phyloP scores from a whole-genome alignment of 2,888 invertebrate species.

The Apoderus coryli region DNA sequence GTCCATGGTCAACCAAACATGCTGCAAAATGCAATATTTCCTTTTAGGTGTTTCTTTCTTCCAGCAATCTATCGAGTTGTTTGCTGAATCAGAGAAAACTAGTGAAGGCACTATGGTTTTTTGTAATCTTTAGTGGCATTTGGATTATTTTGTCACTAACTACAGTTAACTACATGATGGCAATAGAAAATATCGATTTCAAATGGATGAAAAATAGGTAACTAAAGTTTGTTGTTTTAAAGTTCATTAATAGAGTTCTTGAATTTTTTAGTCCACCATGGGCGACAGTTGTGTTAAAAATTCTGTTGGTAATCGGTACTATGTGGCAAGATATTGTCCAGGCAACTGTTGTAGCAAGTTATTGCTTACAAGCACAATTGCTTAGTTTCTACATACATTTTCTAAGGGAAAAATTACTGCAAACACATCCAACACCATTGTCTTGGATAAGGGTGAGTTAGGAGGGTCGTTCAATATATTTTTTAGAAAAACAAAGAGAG shows the following conservation, averaged over 20 bases:
- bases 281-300: conserved; percentile 38
- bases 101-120: conserved; percentile 56
- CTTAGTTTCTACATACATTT: conserved; percentile 60
- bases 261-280: conserved; percentile 35
- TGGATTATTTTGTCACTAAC: conserved; percentile 57
- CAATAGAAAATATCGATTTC: conserved; percentile 44
- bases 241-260: too few species aligned
- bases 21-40: too few species aligned
- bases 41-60: conserved; percentile 53
- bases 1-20: too few species aligned
- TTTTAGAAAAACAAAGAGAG: too few species aligned
- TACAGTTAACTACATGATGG: conserved; percentile 50
- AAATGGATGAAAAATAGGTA: conserved; percentile 41
- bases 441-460: conserved; percentile 64
- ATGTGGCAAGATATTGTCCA: conserved; percentile 69
- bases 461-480: too few species aligned
- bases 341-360: conserved; percentile 68
- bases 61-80: conserved; percentile 52
- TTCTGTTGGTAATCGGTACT: conserved; percentile 50
- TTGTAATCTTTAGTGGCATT: conserved; percentile 49
- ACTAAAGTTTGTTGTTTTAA: too few species aligned
- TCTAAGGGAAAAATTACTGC: conserved; percentile 53
- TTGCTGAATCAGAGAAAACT: conserved; percentile 51
- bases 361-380: conserved; percentile 68
- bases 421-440: conserved; percentile 53